These are phyloP conservation scores for Aphelenchoides fujianensis DNA, from an alignment of 1,140 invertebrate genomes.

Conservation along the genomic window DNA sequence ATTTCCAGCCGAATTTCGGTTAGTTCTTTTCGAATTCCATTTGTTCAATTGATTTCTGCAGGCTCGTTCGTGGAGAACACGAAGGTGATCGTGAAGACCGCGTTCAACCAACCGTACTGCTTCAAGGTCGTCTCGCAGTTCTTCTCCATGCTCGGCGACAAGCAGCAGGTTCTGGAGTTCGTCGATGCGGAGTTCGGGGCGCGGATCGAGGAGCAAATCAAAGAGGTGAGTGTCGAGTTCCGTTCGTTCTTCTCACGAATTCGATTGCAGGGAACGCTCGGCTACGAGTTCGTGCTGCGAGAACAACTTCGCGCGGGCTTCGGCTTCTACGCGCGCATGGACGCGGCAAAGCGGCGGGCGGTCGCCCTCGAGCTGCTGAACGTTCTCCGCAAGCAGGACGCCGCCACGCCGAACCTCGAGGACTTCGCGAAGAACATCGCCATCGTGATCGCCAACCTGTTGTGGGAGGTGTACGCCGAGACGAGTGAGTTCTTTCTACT, in stretches of 20 bases:
- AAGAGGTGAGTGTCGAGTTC: neutral
- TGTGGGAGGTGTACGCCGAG: neutral
- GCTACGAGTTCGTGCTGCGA: neutral
- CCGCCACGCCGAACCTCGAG: neutral
- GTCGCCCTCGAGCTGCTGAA: neutral
- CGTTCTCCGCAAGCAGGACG: neutral
- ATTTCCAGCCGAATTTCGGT: neutral
- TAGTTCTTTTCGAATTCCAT: neutral
- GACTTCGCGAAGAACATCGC: neutral
- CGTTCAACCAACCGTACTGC: conserved; percentile 34
- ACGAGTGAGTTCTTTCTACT: conserved; percentile 3
- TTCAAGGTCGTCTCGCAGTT: conserved; percentile 32
- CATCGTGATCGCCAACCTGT: neutral
- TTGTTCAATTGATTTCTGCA: conserved; percentile 64
- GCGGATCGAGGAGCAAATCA: neutral
- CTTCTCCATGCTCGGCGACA: conserved; percentile 33
- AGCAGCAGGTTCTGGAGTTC: conserved; percentile 22
- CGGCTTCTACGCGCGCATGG: neutral
- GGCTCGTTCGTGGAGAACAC: conserved; percentile 43
- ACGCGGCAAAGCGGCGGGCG: neutral
- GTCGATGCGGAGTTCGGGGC: neutral
- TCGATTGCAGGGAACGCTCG: neutral
- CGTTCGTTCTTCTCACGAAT: neutral
- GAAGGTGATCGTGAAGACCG: conserved; percentile 23
- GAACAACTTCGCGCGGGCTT: neutral